A percentile compares a stretch with the other conserved stretches of the same genome.
These are phyloP conservation scores for Ophion obscuratus DNA, from an alignment of 2,888 invertebrate species.

Conservation along the genomic window DNA sequence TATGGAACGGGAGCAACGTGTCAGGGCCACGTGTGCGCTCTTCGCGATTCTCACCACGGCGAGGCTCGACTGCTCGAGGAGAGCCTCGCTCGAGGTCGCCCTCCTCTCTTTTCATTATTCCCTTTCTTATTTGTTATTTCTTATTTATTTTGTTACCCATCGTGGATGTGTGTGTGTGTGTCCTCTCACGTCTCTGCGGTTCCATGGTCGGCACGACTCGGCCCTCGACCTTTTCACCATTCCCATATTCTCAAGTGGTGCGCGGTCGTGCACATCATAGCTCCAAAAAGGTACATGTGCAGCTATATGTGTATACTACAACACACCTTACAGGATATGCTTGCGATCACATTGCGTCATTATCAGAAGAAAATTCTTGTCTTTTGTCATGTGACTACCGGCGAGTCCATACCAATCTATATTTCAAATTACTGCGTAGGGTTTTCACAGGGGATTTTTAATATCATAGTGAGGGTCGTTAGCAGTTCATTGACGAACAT, in stretches of 20 bases:
- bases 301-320: too few relatives aligned
- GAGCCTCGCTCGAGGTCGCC: conserved; percentile 60
- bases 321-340: too few relatives aligned
- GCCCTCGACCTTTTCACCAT: conserved; percentile 39
- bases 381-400: too few relatives aligned
- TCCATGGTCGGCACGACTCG: conserved; percentile 44
- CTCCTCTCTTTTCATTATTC: conserved; percentile 41
- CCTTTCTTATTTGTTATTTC: conserved; percentile 28
- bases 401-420: too few relatives aligned
- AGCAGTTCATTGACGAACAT: too few relatives aligned
- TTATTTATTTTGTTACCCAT: conserved; percentile 34
- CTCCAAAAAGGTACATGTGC: background rate
- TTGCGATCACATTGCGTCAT: too few relatives aligned
- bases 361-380: too few relatives aligned
- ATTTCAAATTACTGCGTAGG: too few relatives aligned
- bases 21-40: conserved; percentile 78
- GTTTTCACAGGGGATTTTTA: too few relatives aligned
- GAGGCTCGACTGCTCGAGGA: conserved; percentile 68
- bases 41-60: conserved; percentile 58
- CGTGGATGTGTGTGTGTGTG: conserved; percentile 21
- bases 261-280: background rate
- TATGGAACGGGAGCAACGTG: conserved; percentile 76
- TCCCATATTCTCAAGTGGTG: conserved; percentile 2
- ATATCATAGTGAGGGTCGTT: too few relatives aligned
- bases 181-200: conserved; percentile 32